Conservation (phyloP, 2,113 vertebrate genomes). For the Trematocara stigmaticum region DNA sequence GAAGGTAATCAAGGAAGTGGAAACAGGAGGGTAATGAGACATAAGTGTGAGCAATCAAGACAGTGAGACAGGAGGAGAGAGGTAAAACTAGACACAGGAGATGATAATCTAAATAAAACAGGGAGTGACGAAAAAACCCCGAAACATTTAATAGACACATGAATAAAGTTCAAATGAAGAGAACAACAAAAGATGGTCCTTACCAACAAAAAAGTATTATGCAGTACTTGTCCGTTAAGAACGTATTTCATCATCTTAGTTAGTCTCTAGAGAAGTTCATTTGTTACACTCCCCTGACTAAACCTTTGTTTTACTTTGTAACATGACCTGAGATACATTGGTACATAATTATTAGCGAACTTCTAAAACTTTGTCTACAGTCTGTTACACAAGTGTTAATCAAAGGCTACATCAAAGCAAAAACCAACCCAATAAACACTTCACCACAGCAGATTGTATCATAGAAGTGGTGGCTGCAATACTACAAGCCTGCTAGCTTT, state of each 20-base stretch:
- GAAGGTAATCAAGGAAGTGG: background rate
- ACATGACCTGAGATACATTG: background rate
- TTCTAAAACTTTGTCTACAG: background rate
- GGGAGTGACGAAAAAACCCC: fast-evolving
- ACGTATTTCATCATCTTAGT: background rate
- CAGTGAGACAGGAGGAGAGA: background rate
- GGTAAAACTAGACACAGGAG: background rate
- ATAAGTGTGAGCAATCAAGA: background rate
- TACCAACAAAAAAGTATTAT: background rate
- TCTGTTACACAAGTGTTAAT: background rate
- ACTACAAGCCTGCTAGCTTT: background rate
- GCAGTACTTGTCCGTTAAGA: background rate
- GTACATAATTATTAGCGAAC: background rate
- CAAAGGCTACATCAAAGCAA: background rate
- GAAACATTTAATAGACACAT: background rate
- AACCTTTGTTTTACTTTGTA: background rate
- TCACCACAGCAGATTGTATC: no score
- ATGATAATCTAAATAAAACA: background rate
- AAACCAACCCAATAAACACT: background rate
- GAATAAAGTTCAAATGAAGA: background rate
- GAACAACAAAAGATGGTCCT: background rate
- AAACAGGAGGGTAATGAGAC: background rate
- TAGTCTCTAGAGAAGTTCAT: background rate
- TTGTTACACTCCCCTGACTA: background rate
- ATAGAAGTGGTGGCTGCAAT: background rate